These are phyloP conservation scores for Melopsittacus undulatus DNA, from an alignment of 2,797 vertebrate genomes.

Conservation along the genomic window DNA sequence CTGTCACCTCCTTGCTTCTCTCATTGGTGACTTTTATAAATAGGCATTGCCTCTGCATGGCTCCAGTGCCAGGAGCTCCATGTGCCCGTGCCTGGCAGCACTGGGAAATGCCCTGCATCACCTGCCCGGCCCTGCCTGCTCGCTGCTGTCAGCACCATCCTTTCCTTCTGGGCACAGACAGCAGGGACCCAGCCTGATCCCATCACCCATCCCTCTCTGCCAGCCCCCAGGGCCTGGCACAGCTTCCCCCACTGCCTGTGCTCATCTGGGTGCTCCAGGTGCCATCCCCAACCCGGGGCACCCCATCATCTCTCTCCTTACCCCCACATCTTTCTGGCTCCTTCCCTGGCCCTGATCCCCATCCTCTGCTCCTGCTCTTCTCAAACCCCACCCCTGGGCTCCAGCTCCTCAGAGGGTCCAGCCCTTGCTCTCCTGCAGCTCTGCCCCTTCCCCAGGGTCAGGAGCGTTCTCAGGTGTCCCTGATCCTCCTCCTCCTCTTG, in stretches of 20 bases:
- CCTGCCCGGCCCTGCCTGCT: neutral
- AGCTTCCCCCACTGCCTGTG: neutral
- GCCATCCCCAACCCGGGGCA: accelerated
- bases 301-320: neutral
- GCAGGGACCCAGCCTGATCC: neutral
- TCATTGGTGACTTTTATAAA: neutral
- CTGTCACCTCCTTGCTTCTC: neutral
- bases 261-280: neutral
- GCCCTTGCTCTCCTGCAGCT: neutral
- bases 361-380: neutral
- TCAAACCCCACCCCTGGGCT: neutral
- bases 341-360: neutral
- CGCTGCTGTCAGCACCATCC: accelerated
- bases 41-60: accelerated
- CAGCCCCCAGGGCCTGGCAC: accelerated
- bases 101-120: neutral
- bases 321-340: neutral
- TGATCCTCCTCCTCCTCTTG: neutral
- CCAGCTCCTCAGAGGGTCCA: neutral
- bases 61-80: neutral
- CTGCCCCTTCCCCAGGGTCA: neutral
- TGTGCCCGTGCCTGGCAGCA: neutral
- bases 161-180: neutral
- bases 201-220: accelerated
- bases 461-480: neutral